Evolutionary conservation across 2,888 invertebrate species (phyloP).

Genomic region (Iselma pallidipennis): DNA sequence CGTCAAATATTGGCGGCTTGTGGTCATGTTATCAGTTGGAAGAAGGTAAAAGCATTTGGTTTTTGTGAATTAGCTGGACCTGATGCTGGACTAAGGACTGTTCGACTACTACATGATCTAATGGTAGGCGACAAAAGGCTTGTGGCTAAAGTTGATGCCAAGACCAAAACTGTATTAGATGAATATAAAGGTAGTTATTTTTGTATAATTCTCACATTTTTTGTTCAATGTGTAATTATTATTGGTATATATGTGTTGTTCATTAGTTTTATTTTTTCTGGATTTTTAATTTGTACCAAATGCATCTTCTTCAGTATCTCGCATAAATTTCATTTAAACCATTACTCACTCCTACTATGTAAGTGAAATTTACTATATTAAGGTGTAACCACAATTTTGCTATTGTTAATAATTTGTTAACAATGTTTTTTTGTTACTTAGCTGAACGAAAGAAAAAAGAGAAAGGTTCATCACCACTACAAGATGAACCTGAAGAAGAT

Average conservation of each 20-base stretch:
- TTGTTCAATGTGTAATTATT: background rate
- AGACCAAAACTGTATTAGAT: constrained; percentile 92
- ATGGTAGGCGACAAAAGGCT: constrained; percentile 91
- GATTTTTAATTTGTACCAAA: background rate
- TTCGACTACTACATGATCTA: constrained; percentile 89
- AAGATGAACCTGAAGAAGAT: constrained; percentile 63
- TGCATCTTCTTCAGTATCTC: constrained; percentile 15
- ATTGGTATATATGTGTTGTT: background rate
- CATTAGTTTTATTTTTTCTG: constrained; percentile 15
- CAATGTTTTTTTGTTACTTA: constrained; percentile 36
- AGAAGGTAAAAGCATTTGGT: constrained; percentile 95
- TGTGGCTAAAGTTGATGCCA: constrained; percentile 96
- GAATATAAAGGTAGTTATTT: constrained; percentile 77
- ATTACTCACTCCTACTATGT: constrained; percentile 10
- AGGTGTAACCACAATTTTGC: background rate
- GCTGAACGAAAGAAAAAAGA: constrained; percentile 65
- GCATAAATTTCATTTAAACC: constrained; percentile 20
- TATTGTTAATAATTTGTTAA: background rate
- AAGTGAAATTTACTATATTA: constrained; percentile 5
- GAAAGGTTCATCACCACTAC: constrained; percentile 63
- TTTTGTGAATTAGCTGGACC: constrained; percentile 98
- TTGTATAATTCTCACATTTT: background rate
- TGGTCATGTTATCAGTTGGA: constrained; percentile 96
- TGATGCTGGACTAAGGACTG: constrained; percentile 92
- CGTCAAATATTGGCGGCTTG: constrained; percentile 90